Evolutionary conservation across 2,113 vertebrate genomes (phyloP), one percentile per base, ranked within the genome.

Genomic region (Mustelus asterias): DNA sequence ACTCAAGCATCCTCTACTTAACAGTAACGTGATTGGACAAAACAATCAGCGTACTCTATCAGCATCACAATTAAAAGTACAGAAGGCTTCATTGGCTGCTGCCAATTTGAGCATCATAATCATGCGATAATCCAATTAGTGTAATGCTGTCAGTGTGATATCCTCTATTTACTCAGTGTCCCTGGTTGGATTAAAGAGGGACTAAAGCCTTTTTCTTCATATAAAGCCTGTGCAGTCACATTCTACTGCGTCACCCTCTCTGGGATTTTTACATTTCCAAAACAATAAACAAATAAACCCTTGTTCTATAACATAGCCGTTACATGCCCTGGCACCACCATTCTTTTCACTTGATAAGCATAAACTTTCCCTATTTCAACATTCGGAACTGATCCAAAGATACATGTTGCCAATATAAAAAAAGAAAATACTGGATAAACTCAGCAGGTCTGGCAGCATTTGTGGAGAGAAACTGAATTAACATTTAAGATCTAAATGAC

Each of bases 31-130:
- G 48, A 54, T 29, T 89, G 48, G 86, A 89, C 86, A 58, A 11
- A 24, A 89, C 48, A 89, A 89, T 58, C 48, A 89, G 86, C 22
- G 3, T 89, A 83, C 26, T 33, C 9, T 3, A 89, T 89, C 37
- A 58, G 86, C 86, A 89, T 89, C 86, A 89, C 86, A 89, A 89
- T 58, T 89, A 89, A 89, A 89, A 58, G 26, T 29, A 89, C 86
- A 58, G 48, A 58, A 89, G 48, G 48, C 80, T 89, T 89, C 48
- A 58, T 89, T 89, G 86, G 48, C 86, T 58, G 48, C 44, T 58
- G 86, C 22, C 44, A 58, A 26, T 29, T 26, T 29, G 24, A 89
- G 86, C 86, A 58, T 89, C 86, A 89, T 89, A 89, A 89, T 58
- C 48, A 89, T 89, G 48, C 58, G 86, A 89, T 58, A 58, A 89